Evolutionary conservation across 2,113 vertebrate species (phyloP), one percentile per base, ranked within the genome.

Genomic region (Paraplagusia blochii): DNA sequence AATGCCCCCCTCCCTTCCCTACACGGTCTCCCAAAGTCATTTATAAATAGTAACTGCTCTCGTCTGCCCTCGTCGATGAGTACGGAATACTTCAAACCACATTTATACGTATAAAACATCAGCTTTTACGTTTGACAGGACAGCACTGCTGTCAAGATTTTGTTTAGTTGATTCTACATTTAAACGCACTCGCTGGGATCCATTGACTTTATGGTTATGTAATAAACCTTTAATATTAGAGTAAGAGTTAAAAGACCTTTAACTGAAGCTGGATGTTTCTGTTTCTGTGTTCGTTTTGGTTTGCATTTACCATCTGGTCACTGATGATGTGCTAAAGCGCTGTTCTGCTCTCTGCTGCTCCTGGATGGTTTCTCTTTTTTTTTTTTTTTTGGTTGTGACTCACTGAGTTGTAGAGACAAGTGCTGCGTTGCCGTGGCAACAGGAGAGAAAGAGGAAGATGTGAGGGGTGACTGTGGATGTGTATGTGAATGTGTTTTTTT

Each of bases 401-500:
- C 66, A 65, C 48, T 7, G 63, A 80, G 78, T 80, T 56, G 59
- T 9, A 40, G 72, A 80, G 79, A 69, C 53, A 39, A 81, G 62
- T 65, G 67, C 80, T 70, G 74, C 62, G 80, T 83, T 80, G 79
- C 84, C 77, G 74, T 87, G 78, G 84, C 78, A 86, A 89, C 85
- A 87, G 64, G 51, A 76, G 48, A 56, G 22, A 75, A 70, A 74
- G 67, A 54, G 63, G 8, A 49, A 57, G 53, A 71, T 53, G 69
- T 52, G 11, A 66, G 52, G 15, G 52, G 53, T 53, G 54, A 65
- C 59, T n/a, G 9, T 43, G 15, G 8, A 18, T 18, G 5, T 54
- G 53, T 51, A 53, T 42, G 55, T 35, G 47, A 33, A 53, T 36
- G 42, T 8, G 44, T 34, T 4, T 6, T 29, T 29, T 29, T 29